Evolutionary conservation across 2,888 invertebrate species (phyloP), one percentile per base, ranked within the genome.

Genomic region (Caenorhabditis plicata): DNA sequence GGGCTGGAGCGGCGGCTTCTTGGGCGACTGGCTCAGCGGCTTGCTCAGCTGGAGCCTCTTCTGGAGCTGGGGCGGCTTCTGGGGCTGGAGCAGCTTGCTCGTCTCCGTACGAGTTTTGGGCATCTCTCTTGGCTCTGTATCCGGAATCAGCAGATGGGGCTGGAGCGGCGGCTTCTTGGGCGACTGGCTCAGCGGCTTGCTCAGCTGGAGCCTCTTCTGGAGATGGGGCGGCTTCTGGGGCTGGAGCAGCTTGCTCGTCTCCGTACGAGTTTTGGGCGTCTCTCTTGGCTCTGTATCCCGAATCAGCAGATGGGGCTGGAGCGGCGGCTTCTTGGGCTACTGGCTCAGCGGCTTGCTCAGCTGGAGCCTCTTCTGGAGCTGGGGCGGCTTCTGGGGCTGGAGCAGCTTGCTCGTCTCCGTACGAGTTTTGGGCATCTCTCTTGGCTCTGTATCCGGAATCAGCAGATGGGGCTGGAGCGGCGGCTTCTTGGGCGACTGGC

Each of bases 391-490:
- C n/a, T n/a, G n/a, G n/a, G n/a, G n/a, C n/a, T n/a, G n/a, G n/a
- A n/a, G n/a, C n/a, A n/a, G n/a, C n/a, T n/a, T n/a, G n/a, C 35
- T 61, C 64, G 13, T 64, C 64, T 55, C 64, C 64, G 36, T 64
- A 64, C 4, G 51, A 43, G 41, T 64, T 64, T 38, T 64, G 64
- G 32, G 64, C 64, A 1, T 46, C 25, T 22, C 63, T 23, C 45
- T 44, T 53, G 15, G 43, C 26, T 44, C 58, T 40, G 58, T 58
- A 58, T 46, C 57, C 63, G 15, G 62, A 44, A 4, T 51, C 53
- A 15, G 46, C 44, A 13, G 52, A 33, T 22, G 56, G 48, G 11
- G 52, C 52, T 50, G 50, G 61, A 11, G 51, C 51, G n/a, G 46
- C 38, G 15, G 48, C 55, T 19, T 43, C 47, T 31, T 52, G 50